These are phyloP conservation scores for Furcula furcula DNA, from an alignment of 2,888 invertebrate genomes.

Conservation along the genomic window DNA sequence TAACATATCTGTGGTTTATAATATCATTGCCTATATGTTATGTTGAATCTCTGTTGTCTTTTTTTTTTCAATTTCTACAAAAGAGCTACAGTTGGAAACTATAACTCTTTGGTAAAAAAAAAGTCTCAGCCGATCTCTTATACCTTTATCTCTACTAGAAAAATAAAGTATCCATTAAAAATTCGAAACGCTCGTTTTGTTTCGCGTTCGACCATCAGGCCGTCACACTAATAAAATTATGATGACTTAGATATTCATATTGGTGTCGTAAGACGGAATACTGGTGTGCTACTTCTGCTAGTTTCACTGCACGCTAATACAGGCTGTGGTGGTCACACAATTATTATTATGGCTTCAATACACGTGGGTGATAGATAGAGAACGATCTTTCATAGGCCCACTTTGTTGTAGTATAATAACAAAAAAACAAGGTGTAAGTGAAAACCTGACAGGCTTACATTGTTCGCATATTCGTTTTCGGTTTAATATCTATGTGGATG, in stretches of 20 bases:
- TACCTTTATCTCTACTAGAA: too few relatives aligned
- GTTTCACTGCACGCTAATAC: constrained; percentile 15
- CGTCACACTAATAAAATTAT: not conserved
- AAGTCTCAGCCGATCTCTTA: too few relatives aligned
- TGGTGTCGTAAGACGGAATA: constrained; percentile 6
- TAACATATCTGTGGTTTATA: too few relatives aligned
- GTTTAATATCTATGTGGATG: too few relatives aligned
- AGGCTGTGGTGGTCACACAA: constrained; percentile 14
- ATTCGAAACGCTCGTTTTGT: not conserved
- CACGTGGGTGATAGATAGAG: constrained; percentile 20
- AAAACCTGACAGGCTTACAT: constrained; percentile 9
- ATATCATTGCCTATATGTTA: too few relatives aligned
- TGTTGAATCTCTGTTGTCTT: too few relatives aligned
- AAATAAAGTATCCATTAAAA: not conserved
- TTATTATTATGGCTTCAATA: constrained; percentile 22
- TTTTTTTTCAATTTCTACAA: too few relatives aligned
- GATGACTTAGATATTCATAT: not conserved
- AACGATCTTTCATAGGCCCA: constrained; percentile 14
- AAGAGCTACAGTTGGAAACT: too few relatives aligned
- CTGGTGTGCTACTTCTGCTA: constrained; percentile 14
- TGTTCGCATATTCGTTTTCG: too few relatives aligned
- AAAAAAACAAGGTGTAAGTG: constrained; percentile 11
- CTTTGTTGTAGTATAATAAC: constrained; percentile 2
- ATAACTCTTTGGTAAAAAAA: too few relatives aligned
- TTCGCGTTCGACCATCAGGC: not conserved